phyloP scores from a whole-genome alignment of 2,113 vertebrate genomes.

The Cheirogaleus medius region DNA sequence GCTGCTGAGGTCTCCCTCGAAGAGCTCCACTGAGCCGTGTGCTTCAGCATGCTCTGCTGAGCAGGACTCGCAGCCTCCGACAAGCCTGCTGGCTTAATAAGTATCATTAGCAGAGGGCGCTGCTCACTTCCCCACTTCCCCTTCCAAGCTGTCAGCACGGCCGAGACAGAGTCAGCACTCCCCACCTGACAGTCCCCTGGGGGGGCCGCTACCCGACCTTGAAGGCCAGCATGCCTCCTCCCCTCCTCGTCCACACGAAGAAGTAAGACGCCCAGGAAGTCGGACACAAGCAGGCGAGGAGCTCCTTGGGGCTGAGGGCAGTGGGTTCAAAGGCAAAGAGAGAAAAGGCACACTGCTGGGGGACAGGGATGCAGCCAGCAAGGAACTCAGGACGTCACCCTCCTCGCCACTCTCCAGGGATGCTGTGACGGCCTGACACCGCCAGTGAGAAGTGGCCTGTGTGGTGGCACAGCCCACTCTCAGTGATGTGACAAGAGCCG shows the following conservation, averaged over 20 bases:
- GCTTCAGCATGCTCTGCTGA: neutral
- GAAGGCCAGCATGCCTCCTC: neutral
- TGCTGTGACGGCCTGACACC: accelerated
- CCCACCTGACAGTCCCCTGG: neutral
- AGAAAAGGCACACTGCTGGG: accelerated
- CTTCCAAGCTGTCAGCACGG: neutral
- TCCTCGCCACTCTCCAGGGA: accelerated
- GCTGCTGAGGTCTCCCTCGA: accelerated
- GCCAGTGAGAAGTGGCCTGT: accelerated
- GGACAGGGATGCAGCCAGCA: neutral
- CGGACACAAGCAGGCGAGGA: neutral
- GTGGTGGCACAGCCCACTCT: neutral
- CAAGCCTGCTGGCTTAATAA: neutral
- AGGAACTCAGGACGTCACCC: neutral
- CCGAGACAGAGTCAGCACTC: neutral
- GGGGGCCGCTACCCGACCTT: accelerated
- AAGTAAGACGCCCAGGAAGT: accelerated
- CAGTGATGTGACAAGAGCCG: neutral
- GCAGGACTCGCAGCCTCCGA: neutral
- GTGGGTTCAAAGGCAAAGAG: neutral
- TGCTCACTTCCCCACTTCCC: neutral
- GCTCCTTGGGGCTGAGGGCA: accelerated
- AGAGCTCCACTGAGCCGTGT: neutral
- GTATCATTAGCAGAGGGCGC: neutral
- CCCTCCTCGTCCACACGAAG: neutral